Evolutionary conservation across 1,140 invertebrate genomes (phyloP).

Genomic region (Theocolax elegans): DNA sequence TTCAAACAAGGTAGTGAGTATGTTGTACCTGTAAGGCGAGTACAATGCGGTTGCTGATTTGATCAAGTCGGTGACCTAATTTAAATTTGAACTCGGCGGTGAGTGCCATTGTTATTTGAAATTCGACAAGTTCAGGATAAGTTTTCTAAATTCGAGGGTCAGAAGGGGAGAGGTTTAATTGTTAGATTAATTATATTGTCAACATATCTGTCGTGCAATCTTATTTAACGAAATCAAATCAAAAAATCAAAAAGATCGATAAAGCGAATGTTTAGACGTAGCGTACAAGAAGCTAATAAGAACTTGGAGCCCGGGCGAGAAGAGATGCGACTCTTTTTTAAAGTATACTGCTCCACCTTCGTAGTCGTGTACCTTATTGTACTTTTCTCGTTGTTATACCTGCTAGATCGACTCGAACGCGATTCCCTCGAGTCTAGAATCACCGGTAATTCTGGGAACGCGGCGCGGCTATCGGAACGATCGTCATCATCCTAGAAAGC

Average conservation of each 20-base stretch:
- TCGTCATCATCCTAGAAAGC: conserved; percentile 30
- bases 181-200: too few relatives aligned
- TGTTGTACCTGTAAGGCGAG: too few relatives aligned
- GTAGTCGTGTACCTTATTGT: neutral
- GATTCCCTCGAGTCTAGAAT: neutral
- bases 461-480: neutral
- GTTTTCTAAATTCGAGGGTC: too few relatives aligned
- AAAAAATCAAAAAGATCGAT: too few relatives aligned
- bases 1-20: too few relatives aligned
- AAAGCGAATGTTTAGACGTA: neutral
- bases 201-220: too few relatives aligned
- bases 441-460: neutral
- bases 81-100: conserved; percentile 16
- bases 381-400: neutral
- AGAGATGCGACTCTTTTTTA: neutral
- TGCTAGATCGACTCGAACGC: neutral
- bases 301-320: neutral
- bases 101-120: conserved; percentile 17
- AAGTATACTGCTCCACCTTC: neutral
- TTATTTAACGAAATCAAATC: neutral
- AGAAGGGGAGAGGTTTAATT: too few relatives aligned
- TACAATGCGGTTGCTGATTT: too few relatives aligned
- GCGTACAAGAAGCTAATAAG: neutral
- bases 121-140: neutral
- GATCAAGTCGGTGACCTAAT: neutral